Evolutionary conservation across 2,888 invertebrate species (phyloP).

Genomic region (Dasysyrphus albostriatus): DNA sequence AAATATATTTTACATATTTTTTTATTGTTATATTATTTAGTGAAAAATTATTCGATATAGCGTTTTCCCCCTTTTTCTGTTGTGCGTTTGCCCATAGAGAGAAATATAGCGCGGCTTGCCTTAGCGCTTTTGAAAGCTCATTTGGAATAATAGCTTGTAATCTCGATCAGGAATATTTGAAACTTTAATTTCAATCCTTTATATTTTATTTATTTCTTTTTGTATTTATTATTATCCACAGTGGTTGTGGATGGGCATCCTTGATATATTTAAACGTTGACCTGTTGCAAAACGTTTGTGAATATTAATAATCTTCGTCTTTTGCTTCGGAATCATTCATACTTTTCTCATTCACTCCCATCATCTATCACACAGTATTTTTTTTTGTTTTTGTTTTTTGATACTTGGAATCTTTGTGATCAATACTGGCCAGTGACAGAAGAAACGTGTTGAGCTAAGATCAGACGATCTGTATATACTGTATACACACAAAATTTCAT

Average conservation of each 20-base stretch:
- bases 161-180: conserved; percentile 38
- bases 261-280: conserved; percentile 69
- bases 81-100: conserved; percentile 62
- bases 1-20: background rate
- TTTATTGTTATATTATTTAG: background rate
- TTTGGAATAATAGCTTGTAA: conserved; percentile 36
- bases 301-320: conserved; percentile 75
- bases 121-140: conserved; percentile 26
- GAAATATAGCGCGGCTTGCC: conserved; percentile 59
- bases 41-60: conserved; percentile 6
- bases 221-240: conserved; percentile 58
- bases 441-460: background rate
- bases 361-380: conserved; percentile 62
- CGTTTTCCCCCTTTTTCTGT: conserved; percentile 56
- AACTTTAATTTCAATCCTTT: conserved; percentile 20
- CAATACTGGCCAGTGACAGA: background rate
- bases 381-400: conserved; percentile 35
- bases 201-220: conserved; percentile 23
- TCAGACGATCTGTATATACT: no score
- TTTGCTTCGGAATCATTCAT: conserved; percentile 73
- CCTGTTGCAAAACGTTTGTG: conserved; percentile 76
- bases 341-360: conserved; percentile 69
- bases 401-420: conserved; percentile 59
- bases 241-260: conserved; percentile 69
- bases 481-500: no score